These are phyloP conservation scores for Theretra japonica DNA, from an alignment of 2,888 invertebrate genomes.

Conservation along the genomic window DNA sequence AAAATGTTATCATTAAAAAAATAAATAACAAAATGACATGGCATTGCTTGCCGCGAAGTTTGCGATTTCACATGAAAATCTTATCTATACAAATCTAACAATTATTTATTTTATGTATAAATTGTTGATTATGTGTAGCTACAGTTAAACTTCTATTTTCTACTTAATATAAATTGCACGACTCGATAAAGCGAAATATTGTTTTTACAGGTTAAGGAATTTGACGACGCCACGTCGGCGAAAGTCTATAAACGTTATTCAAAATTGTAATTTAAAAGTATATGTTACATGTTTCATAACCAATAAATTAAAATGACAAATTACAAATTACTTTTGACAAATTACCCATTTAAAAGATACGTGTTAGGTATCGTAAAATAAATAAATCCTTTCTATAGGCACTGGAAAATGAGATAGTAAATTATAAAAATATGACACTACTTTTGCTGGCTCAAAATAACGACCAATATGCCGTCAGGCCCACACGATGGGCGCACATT, in stretches of 20 bases:
- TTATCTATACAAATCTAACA: constrained; percentile 62
- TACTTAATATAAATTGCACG: constrained; percentile 82
- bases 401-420: not conserved
- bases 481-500: constrained; percentile 34
- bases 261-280: not conserved
- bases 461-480: constrained; percentile 35
- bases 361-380: not conserved
- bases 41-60: constrained; percentile 58
- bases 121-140: constrained; percentile 59
- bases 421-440: constrained; percentile 33
- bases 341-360: not conserved
- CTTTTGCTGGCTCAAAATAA: constrained; percentile 15
- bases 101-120: constrained; percentile 39
- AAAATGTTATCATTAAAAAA: constrained; percentile 76
- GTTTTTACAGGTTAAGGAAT: constrained; percentile 49
- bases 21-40: constrained; percentile 79
- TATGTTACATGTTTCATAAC: not conserved
- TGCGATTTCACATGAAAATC: constrained; percentile 37
- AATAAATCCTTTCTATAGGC: not conserved
- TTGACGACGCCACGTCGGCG: constrained; percentile 41
- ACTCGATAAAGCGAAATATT: constrained; percentile 81
- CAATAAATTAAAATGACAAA: constrained; percentile 5
- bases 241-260: not conserved
- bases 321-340: not conserved
- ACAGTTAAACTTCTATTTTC: constrained; percentile 69